phyloP scores from a whole-genome alignment of 2,113 vertebrate species.

The Montifringilla adamsi region DNA sequence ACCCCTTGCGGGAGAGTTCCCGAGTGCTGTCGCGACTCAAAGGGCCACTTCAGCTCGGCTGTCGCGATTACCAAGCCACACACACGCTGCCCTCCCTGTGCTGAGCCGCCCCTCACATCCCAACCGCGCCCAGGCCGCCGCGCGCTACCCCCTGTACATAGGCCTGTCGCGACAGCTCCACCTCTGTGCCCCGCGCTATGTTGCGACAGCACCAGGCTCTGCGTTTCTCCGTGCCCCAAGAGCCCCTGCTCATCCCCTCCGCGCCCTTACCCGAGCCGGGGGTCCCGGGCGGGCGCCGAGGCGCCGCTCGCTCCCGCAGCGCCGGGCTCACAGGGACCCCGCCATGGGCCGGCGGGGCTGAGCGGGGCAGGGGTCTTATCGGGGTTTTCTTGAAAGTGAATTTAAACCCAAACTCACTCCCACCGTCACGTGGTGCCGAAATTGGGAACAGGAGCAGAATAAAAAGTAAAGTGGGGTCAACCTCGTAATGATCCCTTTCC shows the following conservation, averaged over 20 bases:
- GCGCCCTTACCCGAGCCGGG: background rate
- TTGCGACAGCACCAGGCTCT: background rate
- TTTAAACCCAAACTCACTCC: slow-evolving; percentile 83
- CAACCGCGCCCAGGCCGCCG: background rate
- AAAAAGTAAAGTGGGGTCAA: slow-evolving; percentile 65
- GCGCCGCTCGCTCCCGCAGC: background rate
- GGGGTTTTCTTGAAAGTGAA: slow-evolving; percentile 77
- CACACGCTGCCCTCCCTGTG: background rate
- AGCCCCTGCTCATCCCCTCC: background rate
- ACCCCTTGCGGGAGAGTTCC: background rate
- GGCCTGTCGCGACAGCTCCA: background rate
- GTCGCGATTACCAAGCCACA: background rate
- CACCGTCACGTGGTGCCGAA: slow-evolving; percentile 83
- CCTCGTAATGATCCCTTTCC: slow-evolving; percentile 59
- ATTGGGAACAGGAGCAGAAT: slow-evolving; percentile 81
- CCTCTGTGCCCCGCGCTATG: background rate
- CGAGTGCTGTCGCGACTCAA: background rate
- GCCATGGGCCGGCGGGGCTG: slow-evolving; percentile 56
- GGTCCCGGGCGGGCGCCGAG: background rate
- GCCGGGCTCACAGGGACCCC: background rate
- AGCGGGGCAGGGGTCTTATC: slow-evolving; percentile 71
- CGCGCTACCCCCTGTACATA: too few relatives aligned
- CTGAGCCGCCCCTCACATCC: background rate
- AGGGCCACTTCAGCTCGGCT: background rate
- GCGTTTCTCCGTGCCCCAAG: background rate